These are phyloP conservation scores for Drosophila buzzatii DNA, from an alignment of 2,888 invertebrate genomes.

Conservation along the genomic window DNA sequence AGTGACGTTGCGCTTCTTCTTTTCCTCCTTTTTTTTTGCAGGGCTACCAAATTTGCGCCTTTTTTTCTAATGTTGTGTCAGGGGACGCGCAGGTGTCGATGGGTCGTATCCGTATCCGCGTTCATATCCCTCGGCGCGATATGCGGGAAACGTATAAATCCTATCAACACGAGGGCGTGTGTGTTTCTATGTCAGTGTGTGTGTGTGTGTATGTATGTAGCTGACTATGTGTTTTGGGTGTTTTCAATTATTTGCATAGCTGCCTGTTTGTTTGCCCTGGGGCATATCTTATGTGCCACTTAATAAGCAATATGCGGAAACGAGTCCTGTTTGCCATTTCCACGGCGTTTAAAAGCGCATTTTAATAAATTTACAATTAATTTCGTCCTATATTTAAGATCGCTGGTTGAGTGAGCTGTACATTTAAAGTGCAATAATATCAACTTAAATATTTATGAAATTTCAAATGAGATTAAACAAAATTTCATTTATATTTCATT, in stretches of 20 bases:
- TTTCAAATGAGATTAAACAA: background rate
- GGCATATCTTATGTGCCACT: conserved; percentile 68
- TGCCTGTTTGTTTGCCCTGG: conserved; percentile 32
- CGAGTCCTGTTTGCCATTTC: conserved; percentile 41
- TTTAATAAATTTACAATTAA: conserved; percentile 76
- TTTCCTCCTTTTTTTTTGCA: conserved; percentile 7
- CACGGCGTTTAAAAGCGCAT: conserved; percentile 46
- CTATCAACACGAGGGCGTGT: conserved; percentile 45
- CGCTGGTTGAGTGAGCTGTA: background rate
- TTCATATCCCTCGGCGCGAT: conserved; percentile 27
- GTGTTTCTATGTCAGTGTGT: background rate
- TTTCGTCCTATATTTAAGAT: conserved; percentile 27
- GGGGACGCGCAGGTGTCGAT: conserved; percentile 61
- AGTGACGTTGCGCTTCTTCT: conserved; percentile 24
- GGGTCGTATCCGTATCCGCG: conserved; percentile 40
- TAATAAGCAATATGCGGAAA: conserved; percentile 73
- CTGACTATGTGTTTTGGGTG: conserved; percentile 37
- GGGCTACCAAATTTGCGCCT: conserved; percentile 32
- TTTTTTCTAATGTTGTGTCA: conserved; percentile 39
- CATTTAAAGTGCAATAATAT: conserved; percentile 2
- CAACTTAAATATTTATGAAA: conserved; percentile 1
- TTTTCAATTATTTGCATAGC: conserved; percentile 78
- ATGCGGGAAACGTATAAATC: conserved; percentile 64
- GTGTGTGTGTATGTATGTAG: conserved; percentile 1
- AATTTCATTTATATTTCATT: background rate